These are phyloP conservation scores for Paramuricea clavata DNA, from an alignment of 92 coral and sea anemone genomes.

Conservation along the genomic window DNA sequence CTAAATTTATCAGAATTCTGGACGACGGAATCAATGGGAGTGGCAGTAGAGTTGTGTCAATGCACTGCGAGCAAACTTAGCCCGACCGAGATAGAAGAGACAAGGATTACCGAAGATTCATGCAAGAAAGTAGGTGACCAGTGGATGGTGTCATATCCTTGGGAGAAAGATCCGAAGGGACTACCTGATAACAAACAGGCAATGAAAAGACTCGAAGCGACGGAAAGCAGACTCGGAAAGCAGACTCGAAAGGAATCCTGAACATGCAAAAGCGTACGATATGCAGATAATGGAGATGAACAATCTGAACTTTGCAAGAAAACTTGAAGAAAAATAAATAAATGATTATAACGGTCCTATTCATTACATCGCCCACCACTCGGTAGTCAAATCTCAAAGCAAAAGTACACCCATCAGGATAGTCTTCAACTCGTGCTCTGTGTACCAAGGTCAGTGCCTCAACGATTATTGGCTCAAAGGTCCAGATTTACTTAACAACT, in stretches of 20 bases:
- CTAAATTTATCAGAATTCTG: slow-evolving; percentile 66
- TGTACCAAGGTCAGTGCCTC: slow-evolving; percentile 58
- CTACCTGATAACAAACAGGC: slow-evolving; percentile 54
- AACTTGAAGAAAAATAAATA: slow-evolving; percentile 49
- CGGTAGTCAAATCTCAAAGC: slow-evolving; percentile 53
- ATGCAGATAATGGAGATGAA: slow-evolving; percentile 61
- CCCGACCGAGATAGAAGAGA: slow-evolving; percentile 70
- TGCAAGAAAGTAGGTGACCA: slow-evolving; percentile 30
- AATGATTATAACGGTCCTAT: slow-evolving; percentile 51
- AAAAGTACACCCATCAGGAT: slow-evolving; percentile 66
- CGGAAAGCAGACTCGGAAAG: no score
- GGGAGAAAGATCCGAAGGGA: slow-evolving; percentile 48
- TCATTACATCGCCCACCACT: slow-evolving; percentile 64
- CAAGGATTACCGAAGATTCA: slow-evolving; percentile 22
- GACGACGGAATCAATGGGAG: slow-evolving; percentile 72
- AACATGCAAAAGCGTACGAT: slow-evolving; percentile 52
- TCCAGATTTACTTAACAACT: slow-evolving; percentile 30
- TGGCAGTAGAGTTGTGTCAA: slow-evolving; percentile 67
- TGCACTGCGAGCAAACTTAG: slow-evolving; percentile 69
- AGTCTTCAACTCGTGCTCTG: slow-evolving; percentile 59
- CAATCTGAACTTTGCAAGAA: slow-evolving; percentile 56
- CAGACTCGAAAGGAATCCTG: slow-evolving; percentile 46
- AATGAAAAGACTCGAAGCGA: slow-evolving; percentile 39
- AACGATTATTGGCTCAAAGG: slow-evolving; percentile 64
- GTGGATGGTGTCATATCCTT: slow-evolving; percentile 53